These are phyloP conservation scores for Elegia similella DNA, from an alignment of 2,888 invertebrate genomes.

Conservation along the genomic window DNA sequence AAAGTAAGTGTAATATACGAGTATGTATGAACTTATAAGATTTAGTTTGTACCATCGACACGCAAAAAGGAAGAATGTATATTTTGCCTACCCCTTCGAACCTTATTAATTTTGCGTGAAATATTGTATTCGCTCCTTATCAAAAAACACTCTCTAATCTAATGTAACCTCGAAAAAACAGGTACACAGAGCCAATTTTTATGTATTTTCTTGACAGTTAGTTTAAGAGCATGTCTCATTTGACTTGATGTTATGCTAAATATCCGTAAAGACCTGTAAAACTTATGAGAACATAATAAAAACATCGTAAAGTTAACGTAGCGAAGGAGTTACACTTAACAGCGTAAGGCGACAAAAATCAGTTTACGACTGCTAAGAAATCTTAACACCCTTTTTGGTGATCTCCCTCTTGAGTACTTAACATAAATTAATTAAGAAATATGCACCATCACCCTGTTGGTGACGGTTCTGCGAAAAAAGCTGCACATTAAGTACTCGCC, in stretches of 20 bases:
- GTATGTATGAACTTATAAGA: too few species aligned
- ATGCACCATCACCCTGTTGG: slow-evolving; percentile 68
- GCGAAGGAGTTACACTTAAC: slow-evolving; percentile 54
- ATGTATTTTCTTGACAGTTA: not conserved
- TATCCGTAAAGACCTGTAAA: not conserved
- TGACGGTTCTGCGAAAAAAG: slow-evolving; percentile 62
- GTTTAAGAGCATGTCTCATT: not conserved
- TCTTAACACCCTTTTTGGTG: slow-evolving; percentile 55
- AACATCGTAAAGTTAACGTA: slow-evolving; percentile 58
- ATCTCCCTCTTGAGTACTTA: slow-evolving; percentile 58
- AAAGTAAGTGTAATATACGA: too few species aligned
- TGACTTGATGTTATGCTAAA: not conserved
- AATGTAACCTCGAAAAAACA: not conserved
- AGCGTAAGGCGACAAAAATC: slow-evolving; percentile 50
- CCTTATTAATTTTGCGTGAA: too few species aligned
- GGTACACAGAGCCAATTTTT: too few species aligned
- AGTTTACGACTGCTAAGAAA: slow-evolving; percentile 53
- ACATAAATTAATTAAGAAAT: slow-evolving; percentile 79
- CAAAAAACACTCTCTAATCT: too few species aligned
- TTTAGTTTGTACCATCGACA: too few species aligned
- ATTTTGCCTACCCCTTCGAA: too few species aligned
- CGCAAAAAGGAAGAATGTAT: too few species aligned
- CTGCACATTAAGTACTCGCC: slow-evolving; percentile 56
- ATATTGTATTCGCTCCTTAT: too few species aligned
- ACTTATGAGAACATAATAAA: slow-evolving; percentile 32